Base-by-base conservation (phyloP, 2,888 invertebrate species). In the Blastobasis adustella region DNA sequence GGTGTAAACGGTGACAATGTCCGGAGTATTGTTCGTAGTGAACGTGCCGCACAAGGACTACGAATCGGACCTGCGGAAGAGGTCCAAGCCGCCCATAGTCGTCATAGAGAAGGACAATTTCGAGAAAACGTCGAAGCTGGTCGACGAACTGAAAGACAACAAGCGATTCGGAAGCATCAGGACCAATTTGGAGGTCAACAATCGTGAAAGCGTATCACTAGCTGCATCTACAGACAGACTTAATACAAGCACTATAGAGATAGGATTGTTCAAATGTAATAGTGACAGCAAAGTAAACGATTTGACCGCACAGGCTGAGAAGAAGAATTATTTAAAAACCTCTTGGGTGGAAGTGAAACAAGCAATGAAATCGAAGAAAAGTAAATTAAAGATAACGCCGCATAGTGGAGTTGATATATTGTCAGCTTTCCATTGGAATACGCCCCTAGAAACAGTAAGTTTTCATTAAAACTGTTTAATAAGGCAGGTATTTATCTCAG, bases 1-100 rank as follows among this genome's bases (percentile, higher is more conserved):
- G 23, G 23, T 23, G 23, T 23, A 23, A 23, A 23, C 23, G 23
- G 23, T 23, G 23, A 53, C 42, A 49, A 90, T 91, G 90, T 77
- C 90, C 7, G 90, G 91, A 40, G 89, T 90, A n/a, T 69, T 91
- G 44, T 90, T 92, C 58, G 81, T 91, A 40, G 84, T 92, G 9
- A 90, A 85, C 57, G 84, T 92, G 23, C 92, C 91, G 5, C 86
- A 85, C 37, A 88, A 84, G 52, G 80, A 78, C 51, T 74, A 89
- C 59, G 91, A 92, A 69, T 67, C 72, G 45, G 70, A 71, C 54
- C 57, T 76, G 52, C 67, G 64, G 54, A 63, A 64, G 23, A 66
- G 56, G 37, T 59, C 59, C 8, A 59, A 57, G 5, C 49, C 59
- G 39, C 53, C 63, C 42, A 68, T 64, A 58, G 57, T 65, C 10